phyloP scores from a whole-genome alignment of 1,140 invertebrate species.

The Melitaea cinxia region DNA sequence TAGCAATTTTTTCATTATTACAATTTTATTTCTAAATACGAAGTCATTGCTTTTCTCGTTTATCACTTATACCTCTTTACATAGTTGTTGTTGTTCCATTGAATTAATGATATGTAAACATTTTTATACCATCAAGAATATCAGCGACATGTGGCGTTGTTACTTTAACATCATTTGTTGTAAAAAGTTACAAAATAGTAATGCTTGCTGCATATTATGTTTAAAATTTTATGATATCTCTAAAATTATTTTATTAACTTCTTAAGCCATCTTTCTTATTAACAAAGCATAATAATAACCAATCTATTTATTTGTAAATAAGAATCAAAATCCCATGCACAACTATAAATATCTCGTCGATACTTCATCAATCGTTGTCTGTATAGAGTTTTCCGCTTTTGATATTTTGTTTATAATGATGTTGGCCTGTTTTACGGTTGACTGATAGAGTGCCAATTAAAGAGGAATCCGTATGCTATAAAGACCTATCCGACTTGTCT shows the following conservation, averaged over 20 bases:
- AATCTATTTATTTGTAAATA: constrained; percentile 2
- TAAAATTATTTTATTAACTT: constrained; percentile 19
- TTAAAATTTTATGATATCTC: constrained; percentile 16
- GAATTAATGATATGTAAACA: no score
- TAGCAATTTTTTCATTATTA: no score
- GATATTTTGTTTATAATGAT: constrained; percentile 35
- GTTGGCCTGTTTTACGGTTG: constrained; percentile 34
- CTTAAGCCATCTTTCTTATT: neutral
- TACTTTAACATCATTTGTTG: neutral
- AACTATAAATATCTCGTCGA: constrained; percentile 4
- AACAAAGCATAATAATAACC: neutral
- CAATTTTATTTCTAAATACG: no score
- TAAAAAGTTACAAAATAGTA: constrained; percentile 12
- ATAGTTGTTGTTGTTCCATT: no score
- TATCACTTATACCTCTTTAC: no score
- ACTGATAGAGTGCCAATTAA: constrained; percentile 39
- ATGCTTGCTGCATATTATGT: constrained; percentile 10
- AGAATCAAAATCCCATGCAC: constrained; percentile 15
- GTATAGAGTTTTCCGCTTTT: constrained; percentile 34
- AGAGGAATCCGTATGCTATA: constrained; percentile 34
- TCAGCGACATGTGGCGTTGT: no score
- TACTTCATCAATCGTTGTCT: constrained; percentile 30
- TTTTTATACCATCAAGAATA: no score
- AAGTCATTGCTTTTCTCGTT: no score
- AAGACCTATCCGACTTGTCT: constrained; percentile 28